Percentiles rank a stretch among this genome's conserved stretches.
phyloP scores from a whole-genome alignment of 92 coral and sea anemone species.

The Epizoanthus illoricatus region DNA sequence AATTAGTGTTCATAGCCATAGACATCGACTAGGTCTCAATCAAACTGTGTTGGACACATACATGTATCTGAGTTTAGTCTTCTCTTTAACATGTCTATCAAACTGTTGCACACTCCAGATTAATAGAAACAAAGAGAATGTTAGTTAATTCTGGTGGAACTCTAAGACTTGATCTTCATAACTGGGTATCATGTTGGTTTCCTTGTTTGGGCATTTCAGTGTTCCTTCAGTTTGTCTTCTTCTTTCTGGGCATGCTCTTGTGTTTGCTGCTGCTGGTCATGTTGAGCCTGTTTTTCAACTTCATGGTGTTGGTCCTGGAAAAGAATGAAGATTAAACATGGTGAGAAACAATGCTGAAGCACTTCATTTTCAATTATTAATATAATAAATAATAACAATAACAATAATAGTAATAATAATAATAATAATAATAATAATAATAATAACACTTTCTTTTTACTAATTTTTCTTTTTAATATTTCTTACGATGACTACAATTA shows the following conservation, averaged over 20 bases:
- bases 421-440: no score
- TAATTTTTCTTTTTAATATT: no score
- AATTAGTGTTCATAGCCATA: no score
- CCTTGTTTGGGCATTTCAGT: neutral
- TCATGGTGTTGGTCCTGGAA: constrained; percentile 13
- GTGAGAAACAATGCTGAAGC: neutral
- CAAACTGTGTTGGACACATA: no score
- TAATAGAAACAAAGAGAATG: neutral
- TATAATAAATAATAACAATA: no score
- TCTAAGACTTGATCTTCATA: neutral
- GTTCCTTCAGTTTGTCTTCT: constrained; percentile 14
- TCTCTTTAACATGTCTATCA: neutral
- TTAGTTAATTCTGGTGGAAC: neutral
- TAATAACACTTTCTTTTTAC: no score
- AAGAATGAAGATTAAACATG: neutral
- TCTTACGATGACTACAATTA: no score
- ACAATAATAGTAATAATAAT: no score
- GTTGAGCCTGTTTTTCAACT: neutral
- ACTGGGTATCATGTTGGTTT: neutral
- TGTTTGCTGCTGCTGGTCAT: constrained; percentile 27
- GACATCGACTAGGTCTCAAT: no score
- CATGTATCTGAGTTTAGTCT: no score
- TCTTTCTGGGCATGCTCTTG: constrained; percentile 29
- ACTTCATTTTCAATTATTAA: neutral
- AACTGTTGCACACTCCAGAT: neutral